Base-by-base conservation (phyloP, 2,113 vertebrate species). In the Murina feae region DNA sequence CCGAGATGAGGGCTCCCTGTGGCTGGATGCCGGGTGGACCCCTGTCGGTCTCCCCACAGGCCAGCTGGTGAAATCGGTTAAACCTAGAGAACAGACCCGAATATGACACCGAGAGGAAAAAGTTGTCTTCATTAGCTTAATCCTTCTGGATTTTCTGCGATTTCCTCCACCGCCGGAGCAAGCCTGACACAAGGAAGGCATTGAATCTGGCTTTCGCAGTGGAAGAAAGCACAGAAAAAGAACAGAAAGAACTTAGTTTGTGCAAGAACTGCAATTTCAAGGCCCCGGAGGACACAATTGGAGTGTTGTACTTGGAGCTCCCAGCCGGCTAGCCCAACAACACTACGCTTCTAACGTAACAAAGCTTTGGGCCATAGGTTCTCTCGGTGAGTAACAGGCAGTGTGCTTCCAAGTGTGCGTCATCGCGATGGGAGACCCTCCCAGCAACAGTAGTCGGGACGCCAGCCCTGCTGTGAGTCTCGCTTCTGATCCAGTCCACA, bases 251-350 rank as follows among this genome's bases (percentile, higher is more conserved):
- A 87, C 39, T 35, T 4, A 32, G 30, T 84, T 95, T 94, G 21
- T 0, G 9, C 94, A 93, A 14, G 7, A 91, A 20, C 0, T 28
- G 55, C 44, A 30, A 71, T 21, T 5, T 32, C 25, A 94, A 89
- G 96, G 95, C 86, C 93, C 93, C 39, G 21, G 25, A 18, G 80
- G 85, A 86, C 94, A 96, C 96, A 97, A 95, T 16, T 4, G 49
- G 32, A 32, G 66, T 72, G 76, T 84, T 96, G 92, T 94, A 1
- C 69, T 84, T 32, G 0, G 0, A 47, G 35, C 53, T 44, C 39
- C 92, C 80, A 5, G 75, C 32, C 2, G 0, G 96, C 88, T 74
- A 21, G 5, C 83, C 11, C 17, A 2, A 80, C 84, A 0, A 86
- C 84, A 72, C 85, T 9, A 0, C 39, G 87, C 95, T 94, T 95